Evolutionary conservation across 1,140 invertebrate species (phyloP).

Genomic region (Ganaspis sp.): DNA sequence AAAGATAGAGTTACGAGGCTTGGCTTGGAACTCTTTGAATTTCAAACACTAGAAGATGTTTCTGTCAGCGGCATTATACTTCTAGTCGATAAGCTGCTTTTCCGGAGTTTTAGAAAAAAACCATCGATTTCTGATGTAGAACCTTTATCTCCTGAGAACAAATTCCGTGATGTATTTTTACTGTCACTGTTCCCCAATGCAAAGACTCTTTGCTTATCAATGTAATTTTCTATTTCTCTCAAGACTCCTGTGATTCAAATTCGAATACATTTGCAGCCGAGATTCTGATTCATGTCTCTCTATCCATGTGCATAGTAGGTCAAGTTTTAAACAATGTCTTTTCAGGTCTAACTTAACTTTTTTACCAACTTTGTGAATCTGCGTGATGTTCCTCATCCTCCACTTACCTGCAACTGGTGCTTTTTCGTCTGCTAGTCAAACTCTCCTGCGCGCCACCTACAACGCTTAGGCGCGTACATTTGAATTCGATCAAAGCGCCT

Average conservation of each 20-base stretch:
- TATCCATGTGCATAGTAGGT: too few relatives aligned
- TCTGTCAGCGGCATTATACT: conserved; percentile 1
- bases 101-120: not conserved
- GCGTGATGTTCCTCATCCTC: too few relatives aligned
- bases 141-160: not conserved
- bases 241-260: not conserved
- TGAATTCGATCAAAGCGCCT: too few relatives aligned
- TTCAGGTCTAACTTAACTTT: too few relatives aligned
- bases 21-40: not conserved
- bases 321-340: too few relatives aligned
- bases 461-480: too few relatives aligned
- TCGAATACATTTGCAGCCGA: too few relatives aligned
- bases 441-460: too few relatives aligned
- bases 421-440: too few relatives aligned
- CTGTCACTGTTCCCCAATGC: not conserved
- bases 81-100: conserved; percentile 14
- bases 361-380: too few relatives aligned
- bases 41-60: not conserved
- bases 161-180: not conserved
- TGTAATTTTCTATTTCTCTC: not conserved
- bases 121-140: not conserved
- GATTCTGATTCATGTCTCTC: too few relatives aligned
- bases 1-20: not conserved
- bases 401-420: too few relatives aligned
- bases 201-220: not conserved